Percentiles rank a stretch among this genome's conserved stretches.
Conservation (phyloP, 2,888 invertebrate species). For the Gonocerus acuteangulatus region DNA sequence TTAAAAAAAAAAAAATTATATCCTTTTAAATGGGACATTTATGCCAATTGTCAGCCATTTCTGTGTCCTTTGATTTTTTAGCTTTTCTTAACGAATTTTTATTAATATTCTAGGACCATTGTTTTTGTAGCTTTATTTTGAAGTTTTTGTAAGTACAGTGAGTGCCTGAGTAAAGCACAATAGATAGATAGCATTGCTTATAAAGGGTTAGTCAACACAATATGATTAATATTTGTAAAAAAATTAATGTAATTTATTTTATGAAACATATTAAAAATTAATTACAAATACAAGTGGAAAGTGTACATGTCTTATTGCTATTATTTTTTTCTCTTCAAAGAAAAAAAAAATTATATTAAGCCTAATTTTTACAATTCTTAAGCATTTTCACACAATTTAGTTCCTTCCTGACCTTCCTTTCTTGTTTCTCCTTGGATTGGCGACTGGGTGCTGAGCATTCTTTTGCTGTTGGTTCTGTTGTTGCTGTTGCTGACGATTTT, state of each 20-base stretch:
- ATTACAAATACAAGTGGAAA: slow-evolving; percentile 12
- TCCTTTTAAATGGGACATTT: no score
- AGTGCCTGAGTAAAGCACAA: no score
- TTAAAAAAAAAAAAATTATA: no score
- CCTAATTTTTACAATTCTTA: neutral
- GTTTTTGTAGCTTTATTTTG: no score
- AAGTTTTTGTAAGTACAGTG: no score
- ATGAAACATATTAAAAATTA: slow-evolving; percentile 21
- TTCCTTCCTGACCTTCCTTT: slow-evolving; percentile 21
- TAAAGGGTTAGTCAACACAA: neutral
- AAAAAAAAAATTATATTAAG: neutral
- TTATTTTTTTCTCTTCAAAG: neutral
- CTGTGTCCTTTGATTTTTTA: no score
- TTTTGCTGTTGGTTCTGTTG: slow-evolving; percentile 3
- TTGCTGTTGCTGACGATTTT: slow-evolving; percentile 6
- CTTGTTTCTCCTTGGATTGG: slow-evolving; percentile 15
- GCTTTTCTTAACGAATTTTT: no score
- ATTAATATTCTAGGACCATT: no score
- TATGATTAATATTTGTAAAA: neutral
- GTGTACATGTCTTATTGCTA: slow-evolving; percentile 5
- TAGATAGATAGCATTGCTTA: no score
- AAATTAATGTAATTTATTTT: slow-evolving; percentile 24
- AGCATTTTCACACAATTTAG: slow-evolving; percentile 3
- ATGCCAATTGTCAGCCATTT: no score
- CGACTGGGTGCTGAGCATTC: neutral